Evolutionary conservation across 2,888 invertebrate species (phyloP).

Genomic region (Callimorpha dominula): DNA sequence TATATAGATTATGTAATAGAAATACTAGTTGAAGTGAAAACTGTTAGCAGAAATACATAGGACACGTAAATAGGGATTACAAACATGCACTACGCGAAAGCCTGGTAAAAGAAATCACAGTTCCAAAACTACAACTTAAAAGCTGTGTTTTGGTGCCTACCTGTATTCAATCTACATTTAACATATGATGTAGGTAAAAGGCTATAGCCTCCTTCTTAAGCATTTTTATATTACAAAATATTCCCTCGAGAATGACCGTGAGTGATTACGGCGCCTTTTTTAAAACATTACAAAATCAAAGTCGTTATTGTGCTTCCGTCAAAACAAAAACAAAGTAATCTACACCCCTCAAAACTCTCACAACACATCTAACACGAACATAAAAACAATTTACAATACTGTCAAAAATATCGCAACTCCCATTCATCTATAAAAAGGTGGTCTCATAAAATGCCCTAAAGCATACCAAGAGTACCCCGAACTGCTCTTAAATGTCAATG

Average conservation of each 20-base stretch:
- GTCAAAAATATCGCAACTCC: conserved; percentile 12
- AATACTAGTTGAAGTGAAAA: neutral
- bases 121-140: conserved; percentile 10
- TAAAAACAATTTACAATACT: conserved; percentile 18
- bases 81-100: neutral
- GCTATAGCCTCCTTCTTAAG: neutral
- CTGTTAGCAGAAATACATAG: too few relatives aligned
- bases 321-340: conserved; percentile 11
- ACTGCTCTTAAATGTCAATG: conserved; percentile 73
- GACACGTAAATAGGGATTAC: neutral
- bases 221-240: neutral
- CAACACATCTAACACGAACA: conserved; percentile 11
- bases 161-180: neutral
- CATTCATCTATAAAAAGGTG: conserved; percentile 11
- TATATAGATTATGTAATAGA: too few relatives aligned
- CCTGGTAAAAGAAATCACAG: neutral
- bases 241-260: conserved; percentile 5
- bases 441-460: conserved; percentile 33
- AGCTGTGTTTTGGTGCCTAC: neutral
- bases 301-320: neutral
- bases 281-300: conserved; percentile 13
- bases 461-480: conserved; percentile 25
- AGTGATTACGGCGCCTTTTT: neutral
- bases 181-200: neutral
- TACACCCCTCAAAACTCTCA: neutral